Evolutionary conservation across 2,113 vertebrate genomes (phyloP).

Genomic region (Petroica traversi): DNA sequence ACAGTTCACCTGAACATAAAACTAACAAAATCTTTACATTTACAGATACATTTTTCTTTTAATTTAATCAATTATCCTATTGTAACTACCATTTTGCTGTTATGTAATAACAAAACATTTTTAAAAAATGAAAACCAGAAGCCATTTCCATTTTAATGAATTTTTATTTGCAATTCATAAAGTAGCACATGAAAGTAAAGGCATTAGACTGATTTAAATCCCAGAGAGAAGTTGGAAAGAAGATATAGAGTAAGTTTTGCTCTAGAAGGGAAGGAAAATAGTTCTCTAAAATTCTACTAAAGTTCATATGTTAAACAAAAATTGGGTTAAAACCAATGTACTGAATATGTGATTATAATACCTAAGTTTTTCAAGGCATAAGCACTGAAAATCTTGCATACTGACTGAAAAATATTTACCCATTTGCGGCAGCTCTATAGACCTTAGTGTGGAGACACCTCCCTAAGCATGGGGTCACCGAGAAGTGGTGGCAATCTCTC

Average conservation of each 20-base stretch:
- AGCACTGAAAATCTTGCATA: not conserved
- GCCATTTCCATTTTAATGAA: not conserved
- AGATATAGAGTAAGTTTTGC: not conserved
- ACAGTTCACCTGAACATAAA: conserved; percentile 17
- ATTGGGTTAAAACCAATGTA: not conserved
- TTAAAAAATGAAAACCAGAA: not conserved
- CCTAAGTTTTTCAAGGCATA: not conserved
- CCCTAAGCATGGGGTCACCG: not conserved
- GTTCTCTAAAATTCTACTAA: not conserved
- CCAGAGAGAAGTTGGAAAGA: not conserved
- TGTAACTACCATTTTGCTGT: not conserved
- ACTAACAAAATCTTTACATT: not conserved
- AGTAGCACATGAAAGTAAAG: not conserved
- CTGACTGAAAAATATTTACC: not conserved
- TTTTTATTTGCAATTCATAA: not conserved
- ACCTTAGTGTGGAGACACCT: not conserved
- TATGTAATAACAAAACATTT: not conserved
- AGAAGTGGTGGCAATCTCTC: not conserved
- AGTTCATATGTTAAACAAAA: not conserved
- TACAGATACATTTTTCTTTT: not conserved
- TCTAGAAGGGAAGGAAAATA: not conserved
- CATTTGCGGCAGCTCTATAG: not conserved
- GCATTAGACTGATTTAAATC: not conserved
- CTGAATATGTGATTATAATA: not conserved
- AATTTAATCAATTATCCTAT: not conserved